Conservation (phyloP, 2,113 vertebrate species). For the Taxidea taxus region DNA sequence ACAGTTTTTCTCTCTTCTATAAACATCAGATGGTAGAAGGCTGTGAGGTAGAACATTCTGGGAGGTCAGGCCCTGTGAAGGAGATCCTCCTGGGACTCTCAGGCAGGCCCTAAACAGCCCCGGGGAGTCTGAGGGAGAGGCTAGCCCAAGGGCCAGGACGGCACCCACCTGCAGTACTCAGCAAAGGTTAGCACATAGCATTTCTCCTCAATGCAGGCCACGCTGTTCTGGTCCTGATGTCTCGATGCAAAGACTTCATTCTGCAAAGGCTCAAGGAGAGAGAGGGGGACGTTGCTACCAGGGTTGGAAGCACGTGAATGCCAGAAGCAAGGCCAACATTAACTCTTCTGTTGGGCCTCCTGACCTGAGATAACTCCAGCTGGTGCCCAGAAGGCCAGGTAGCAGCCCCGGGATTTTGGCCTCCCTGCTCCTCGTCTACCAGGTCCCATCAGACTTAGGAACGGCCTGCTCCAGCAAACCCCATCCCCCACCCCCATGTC, state of each 20-base stretch:
- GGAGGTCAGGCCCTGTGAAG: not conserved
- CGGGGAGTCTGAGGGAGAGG: not conserved
- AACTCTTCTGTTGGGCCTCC: not conserved
- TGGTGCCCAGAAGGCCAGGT: not conserved
- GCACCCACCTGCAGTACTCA: constrained; percentile 98
- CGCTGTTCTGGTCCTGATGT: constrained; percentile 98
- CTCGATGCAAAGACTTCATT: constrained; percentile 98
- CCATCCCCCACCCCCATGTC: not conserved
- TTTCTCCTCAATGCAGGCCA: constrained; percentile 99
- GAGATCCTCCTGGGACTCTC: not conserved
- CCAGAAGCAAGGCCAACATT: not conserved
- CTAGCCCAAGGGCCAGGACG: not conserved
- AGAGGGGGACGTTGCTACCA: constrained; percentile 27
- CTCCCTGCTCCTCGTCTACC: not conserved
- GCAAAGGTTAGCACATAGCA: constrained; percentile 98
- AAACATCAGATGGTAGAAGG: not conserved
- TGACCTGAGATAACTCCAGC: not conserved
- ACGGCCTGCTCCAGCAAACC: not conserved
- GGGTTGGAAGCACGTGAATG: not conserved
- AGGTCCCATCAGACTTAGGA: not conserved
- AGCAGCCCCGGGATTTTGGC: not conserved
- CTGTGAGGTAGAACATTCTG: not conserved
- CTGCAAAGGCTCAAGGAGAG: constrained; percentile 81
- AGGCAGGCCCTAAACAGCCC: not conserved
- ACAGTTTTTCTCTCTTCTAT: not conserved